A percentile compares a stretch with the other conserved stretches of the same genome.
Conservation (phyloP, 1,140 invertebrate genomes). For the Brachionus paranguensis region DNA sequence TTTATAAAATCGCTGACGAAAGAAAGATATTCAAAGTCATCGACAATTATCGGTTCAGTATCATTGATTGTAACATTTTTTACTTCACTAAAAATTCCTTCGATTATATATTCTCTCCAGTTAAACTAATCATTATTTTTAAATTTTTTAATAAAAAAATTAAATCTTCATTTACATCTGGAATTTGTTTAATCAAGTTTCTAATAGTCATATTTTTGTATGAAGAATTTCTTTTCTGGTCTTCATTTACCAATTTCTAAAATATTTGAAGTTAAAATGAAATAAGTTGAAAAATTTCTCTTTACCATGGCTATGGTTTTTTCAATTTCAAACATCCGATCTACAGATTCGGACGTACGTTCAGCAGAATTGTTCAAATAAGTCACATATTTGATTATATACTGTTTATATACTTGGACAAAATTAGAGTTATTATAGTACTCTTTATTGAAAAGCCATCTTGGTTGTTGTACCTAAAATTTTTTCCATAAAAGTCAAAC, state of each 20-base stretch:
- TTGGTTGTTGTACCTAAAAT: conserved; percentile 23
- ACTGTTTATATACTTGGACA: conserved; percentile 27
- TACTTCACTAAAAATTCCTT: conserved; percentile 22
- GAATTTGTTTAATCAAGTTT: not conserved
- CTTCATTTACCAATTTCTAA: conserved; percentile 2
- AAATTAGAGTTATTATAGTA: conserved; percentile 26
- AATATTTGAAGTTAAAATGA: not conserved
- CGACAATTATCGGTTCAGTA: conserved; percentile 10
- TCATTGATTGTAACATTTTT: not conserved
- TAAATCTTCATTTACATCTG: not conserved
- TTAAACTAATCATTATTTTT: not conserved
- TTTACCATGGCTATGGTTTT: conserved; percentile 9
- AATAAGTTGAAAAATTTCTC: not conserved
- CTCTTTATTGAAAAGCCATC: conserved; percentile 33
- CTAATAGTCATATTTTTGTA: conserved; percentile 22
- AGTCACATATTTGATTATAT: not conserved
- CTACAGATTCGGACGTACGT: not conserved
- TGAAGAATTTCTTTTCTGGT: conserved; percentile 5
- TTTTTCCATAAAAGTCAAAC: not conserved
- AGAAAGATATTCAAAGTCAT: not conserved
- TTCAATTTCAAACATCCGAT: conserved; percentile 34
- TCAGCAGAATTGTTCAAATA: not conserved
- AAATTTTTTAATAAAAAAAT: too few relatives aligned
- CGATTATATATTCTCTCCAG: conserved; percentile 10
- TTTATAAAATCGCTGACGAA: not conserved